Percentiles rank a stretch among this genome's conserved stretches.
phyloP scores from a whole-genome alignment of 2,797 vertebrate genomes.

The Hipposideros larvatus region DNA sequence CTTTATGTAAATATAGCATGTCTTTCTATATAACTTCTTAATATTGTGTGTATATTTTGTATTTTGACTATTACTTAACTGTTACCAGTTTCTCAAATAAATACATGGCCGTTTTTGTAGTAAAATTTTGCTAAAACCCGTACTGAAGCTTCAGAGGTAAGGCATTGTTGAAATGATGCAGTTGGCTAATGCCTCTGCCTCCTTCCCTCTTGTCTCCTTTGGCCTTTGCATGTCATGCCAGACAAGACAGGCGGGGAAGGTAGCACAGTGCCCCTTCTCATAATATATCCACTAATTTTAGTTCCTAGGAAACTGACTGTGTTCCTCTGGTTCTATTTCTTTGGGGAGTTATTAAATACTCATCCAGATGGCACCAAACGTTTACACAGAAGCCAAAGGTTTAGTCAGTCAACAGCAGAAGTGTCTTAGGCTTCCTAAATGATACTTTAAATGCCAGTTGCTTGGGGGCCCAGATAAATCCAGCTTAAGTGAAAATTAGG shows the following conservation, averaged over 20 bases:
- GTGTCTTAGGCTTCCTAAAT: constrained; percentile 86
- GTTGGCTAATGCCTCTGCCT: constrained; percentile 70
- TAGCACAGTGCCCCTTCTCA: constrained; percentile 68
- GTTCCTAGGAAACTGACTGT: constrained; percentile 82
- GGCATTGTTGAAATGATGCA: constrained; percentile 74
- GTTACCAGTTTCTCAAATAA: neutral
- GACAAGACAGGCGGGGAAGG: constrained; percentile 87
- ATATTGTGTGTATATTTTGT: neutral
- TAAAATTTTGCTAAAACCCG: constrained; percentile 59
- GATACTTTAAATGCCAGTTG: constrained; percentile 88
- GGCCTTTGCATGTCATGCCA: constrained; percentile 78
- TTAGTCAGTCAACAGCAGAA: constrained; percentile 86
- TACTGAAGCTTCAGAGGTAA: constrained; percentile 50
- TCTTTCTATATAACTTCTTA: neutral
- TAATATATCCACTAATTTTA: constrained; percentile 81
- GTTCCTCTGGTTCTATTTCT: constrained; percentile 83
- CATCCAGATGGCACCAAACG: constrained; percentile 88
- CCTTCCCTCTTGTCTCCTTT: neutral
- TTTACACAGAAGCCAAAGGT: constrained; percentile 86
- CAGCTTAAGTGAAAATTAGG: constrained; percentile 78
- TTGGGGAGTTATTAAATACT: constrained; percentile 87
- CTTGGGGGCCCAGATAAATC: constrained; percentile 82
- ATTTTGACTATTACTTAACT: neutral
- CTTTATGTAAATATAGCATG: neutral
- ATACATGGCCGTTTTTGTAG: neutral